These are phyloP conservation scores for Osmoderma eremita DNA, from an alignment of 2,888 invertebrate species.

Conservation along the genomic window DNA sequence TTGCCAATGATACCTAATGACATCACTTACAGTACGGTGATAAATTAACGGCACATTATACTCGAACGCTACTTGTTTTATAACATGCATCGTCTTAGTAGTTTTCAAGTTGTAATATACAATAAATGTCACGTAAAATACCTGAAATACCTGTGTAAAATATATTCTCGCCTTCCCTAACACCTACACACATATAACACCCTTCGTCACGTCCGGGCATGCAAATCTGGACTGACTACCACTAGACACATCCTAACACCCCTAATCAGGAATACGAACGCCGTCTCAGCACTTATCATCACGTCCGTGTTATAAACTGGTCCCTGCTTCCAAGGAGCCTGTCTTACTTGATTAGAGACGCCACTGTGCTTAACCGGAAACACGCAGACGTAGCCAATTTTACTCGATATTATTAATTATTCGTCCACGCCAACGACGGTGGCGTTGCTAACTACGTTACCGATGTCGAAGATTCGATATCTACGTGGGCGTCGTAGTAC, in stretches of 20 bases:
- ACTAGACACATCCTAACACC: conserved; percentile 10
- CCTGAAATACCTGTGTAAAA: no score
- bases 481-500: conserved; percentile 16
- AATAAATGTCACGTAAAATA: no score
- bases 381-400: conserved; percentile 31
- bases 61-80: no score
- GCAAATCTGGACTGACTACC: conserved; percentile 27
- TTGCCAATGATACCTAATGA: no score
- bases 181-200: conserved; percentile 9
- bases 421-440: conserved; percentile 8
- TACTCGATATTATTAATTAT: conserved; percentile 30
- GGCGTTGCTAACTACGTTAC: not conserved
- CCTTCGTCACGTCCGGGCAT: conserved; percentile 20
- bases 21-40: no score
- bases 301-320: not conserved
- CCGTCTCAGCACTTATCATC: conserved; percentile 32
- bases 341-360: conserved; percentile 34
- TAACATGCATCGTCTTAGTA: no score
- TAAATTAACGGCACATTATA: no score
- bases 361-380: conserved; percentile 15
- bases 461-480: no score
- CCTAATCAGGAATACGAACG: conserved; percentile 6
- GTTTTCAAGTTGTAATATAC: no score
- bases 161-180: conserved; percentile 7
- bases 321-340: conserved; percentile 13